These are phyloP conservation scores for Platyscapa corneri DNA, from an alignment of 1,140 invertebrate species.

Conservation along the genomic window DNA sequence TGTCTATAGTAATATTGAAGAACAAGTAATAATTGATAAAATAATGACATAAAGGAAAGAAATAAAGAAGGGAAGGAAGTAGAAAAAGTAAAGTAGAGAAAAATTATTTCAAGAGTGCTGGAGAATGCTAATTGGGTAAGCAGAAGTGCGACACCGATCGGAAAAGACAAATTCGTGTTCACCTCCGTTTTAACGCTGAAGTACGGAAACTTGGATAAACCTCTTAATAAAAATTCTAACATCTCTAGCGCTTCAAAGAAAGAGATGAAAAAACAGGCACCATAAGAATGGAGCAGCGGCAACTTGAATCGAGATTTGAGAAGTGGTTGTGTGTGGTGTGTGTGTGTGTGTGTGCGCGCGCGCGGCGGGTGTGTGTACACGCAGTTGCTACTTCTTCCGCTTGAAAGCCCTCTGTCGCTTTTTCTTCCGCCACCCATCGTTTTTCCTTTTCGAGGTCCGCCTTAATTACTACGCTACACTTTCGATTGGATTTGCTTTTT, in stretches of 20 bases:
- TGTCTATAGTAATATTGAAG: too few relatives aligned
- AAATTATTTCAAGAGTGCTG: constrained; percentile 16
- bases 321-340: not conserved
- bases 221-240: constrained; percentile 6
- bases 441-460: not conserved
- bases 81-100: constrained; percentile 1
- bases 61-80: not conserved
- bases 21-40: constrained; percentile 23
- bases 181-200: not conserved
- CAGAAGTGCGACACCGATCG: not conserved
- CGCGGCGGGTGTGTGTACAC: too few relatives aligned
- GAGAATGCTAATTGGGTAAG: constrained; percentile 1
- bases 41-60: not conserved
- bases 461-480: constrained; percentile 19
- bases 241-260: not conserved
- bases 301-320: not conserved
- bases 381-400: not conserved
- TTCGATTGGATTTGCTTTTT: constrained; percentile 25
- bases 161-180: not conserved
- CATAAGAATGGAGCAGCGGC: not conserved
- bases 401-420: too few relatives aligned
- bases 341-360: too few relatives aligned
- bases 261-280: not conserved
- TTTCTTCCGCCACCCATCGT: not conserved
- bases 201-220: constrained; percentile 10